Evolutionary conservation across 1,140 invertebrate species (phyloP).

Genomic region (Brachionus asplanchnoidis): DNA sequence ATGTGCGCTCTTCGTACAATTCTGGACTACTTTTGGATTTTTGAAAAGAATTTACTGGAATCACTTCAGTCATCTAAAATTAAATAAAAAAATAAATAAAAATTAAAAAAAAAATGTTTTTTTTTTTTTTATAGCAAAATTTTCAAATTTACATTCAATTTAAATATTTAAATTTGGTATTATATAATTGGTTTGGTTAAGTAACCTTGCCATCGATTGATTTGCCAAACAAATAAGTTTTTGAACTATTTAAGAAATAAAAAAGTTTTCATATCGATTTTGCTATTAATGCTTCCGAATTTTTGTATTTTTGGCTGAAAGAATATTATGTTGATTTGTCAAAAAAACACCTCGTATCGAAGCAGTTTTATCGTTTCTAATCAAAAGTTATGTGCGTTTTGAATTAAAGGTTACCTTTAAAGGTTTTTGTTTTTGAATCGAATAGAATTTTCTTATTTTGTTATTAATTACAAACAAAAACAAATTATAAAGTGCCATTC

Average conservation of each 20-base stretch:
- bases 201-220: neutral
- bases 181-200: neutral
- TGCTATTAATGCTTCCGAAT: neutral
- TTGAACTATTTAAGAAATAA: neutral
- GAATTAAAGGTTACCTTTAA: neutral
- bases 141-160: neutral
- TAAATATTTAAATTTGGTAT: neutral
- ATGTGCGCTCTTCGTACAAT: neutral
- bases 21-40: neutral
- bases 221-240: neutral
- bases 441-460: neutral
- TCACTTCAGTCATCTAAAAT: slow-evolving; percentile 18
- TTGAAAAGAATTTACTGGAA: neutral
- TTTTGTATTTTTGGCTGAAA: neutral
- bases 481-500: neutral
- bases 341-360: neutral
- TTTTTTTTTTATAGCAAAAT: neutral
- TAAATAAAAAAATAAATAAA: neutral
- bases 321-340: slow-evolving; percentile 11
- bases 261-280: neutral
- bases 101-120: neutral
- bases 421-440: neutral
- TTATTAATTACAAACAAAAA: neutral
- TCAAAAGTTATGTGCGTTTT: neutral
- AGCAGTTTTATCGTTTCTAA: slow-evolving; percentile 10